Percentiles rank a stretch among this genome's conserved stretches.
Conservation (phyloP, 2,888 invertebrate species). For the Zygogramma bicolorata region DNA sequence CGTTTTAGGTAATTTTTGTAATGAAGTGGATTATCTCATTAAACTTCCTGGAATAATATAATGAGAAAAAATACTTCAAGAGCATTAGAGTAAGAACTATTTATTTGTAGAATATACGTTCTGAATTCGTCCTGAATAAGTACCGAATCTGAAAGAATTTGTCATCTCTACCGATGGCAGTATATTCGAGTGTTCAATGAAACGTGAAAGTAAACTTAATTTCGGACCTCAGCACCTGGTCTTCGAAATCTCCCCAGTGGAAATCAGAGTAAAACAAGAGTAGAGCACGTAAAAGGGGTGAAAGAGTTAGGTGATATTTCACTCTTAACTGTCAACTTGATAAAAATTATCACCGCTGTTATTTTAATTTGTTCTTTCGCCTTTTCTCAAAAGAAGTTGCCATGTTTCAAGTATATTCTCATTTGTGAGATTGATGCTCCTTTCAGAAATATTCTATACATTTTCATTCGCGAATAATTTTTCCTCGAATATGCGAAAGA, state of each 20-base stretch:
- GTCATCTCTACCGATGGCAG: too few relatives aligned
- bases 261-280: conserved; percentile 22
- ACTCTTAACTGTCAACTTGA: conserved; percentile 35
- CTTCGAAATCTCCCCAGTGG: not conserved
- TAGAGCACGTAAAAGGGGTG: conserved; percentile 12
- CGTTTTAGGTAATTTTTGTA: too few relatives aligned
- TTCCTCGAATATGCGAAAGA: not conserved
- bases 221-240: not conserved
- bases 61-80: too few relatives aligned
- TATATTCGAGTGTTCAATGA: too few relatives aligned
- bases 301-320: conserved; percentile 28
- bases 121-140: too few relatives aligned
- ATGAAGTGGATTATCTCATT: too few relatives aligned
- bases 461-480: not conserved
- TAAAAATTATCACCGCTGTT: conserved; percentile 43
- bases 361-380: conserved; percentile 40
- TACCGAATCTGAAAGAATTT: too few relatives aligned
- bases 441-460: not conserved
- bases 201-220: not conserved
- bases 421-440: conserved; percentile 19
- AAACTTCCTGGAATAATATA: too few relatives aligned
- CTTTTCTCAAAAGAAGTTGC: conserved; percentile 1
- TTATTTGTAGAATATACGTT: too few relatives aligned
- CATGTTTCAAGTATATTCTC: conserved; percentile 21
- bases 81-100: too few relatives aligned